Percentiles rank a stretch among this genome's conserved stretches.
Evolutionary conservation across 2,888 invertebrate species (phyloP).

Genomic region (Torymus aiolomorphi): DNA sequence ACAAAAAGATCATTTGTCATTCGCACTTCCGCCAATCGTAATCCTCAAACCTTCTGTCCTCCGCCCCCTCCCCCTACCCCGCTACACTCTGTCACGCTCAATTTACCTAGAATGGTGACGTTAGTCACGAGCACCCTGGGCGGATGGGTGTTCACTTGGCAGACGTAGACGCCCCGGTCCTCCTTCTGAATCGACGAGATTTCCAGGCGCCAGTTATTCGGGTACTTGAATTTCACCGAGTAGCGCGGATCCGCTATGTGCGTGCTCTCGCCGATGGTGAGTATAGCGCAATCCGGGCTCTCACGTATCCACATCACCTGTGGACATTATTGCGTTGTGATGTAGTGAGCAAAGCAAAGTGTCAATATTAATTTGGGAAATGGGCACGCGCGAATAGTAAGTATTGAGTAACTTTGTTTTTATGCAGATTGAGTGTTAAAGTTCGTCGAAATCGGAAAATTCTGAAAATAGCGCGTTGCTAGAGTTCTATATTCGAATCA

Average conservation of each 20-base stretch:
- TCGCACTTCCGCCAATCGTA: constrained; percentile 3
- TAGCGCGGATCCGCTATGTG: constrained; percentile 82
- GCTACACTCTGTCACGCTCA: background rate
- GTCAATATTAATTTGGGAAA: too few species aligned
- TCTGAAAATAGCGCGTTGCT: too few species aligned
- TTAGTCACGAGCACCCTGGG: constrained; percentile 86
- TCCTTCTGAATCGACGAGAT: constrained; percentile 84
- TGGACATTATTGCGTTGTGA: too few species aligned
- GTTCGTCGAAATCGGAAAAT: too few species aligned
- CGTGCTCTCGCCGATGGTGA: constrained; percentile 81
- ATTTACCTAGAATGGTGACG: constrained; percentile 84
- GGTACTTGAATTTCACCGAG: constrained; percentile 82
- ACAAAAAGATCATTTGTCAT: constrained; percentile 3
- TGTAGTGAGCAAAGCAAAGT: too few species aligned
- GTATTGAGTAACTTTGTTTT: too few species aligned
- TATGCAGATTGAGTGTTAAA: too few species aligned
- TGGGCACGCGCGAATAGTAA: too few species aligned
- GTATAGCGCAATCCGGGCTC: constrained; percentile 80
- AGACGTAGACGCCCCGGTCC: constrained; percentile 86
- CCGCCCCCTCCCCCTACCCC: too few species aligned
- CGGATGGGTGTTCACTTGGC: constrained; percentile 89
- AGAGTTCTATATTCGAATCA: too few species aligned
- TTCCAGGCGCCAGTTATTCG: constrained; percentile 83
- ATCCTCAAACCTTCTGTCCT: background rate
- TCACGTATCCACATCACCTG: constrained; percentile 84